Evolutionary conservation across 2,888 invertebrate genomes (phyloP), one percentile per base, ranked within the genome.

Genomic region (Suillia variegata): DNA sequence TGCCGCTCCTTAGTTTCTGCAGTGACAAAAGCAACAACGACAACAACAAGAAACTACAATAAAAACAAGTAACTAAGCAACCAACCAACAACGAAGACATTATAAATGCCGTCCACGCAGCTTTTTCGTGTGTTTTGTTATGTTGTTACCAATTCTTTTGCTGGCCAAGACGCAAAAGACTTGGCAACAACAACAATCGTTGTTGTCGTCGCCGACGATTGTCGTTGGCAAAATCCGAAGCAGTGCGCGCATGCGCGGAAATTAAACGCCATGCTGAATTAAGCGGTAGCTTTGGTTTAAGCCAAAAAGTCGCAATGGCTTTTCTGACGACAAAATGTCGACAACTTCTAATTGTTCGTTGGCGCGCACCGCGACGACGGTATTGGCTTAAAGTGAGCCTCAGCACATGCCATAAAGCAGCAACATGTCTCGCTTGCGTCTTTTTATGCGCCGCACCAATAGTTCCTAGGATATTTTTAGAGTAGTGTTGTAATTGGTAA

Each of bases 51-150:
- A n/a, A n/a, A n/a, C n/a, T n/a, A n/a, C n/a, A n/a, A n/a, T n/a
- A n/a, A n/a, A n/a, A n/a, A n/a, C n/a, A n/a, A n/a, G n/a, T n/a
- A n/a, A n/a, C 18, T n/a, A 2, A 13, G 12, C 22, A 38, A 54
- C 31, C 15, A 20, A 6, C 20, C 21, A 50, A 26, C 45, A 42
- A 15, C 31, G 33, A 17, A 42, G 67, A 70, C 70, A 77, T 78
- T 76, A 77, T 74, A 78, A 78, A 77, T 74, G 71, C 77, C 77
- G 77, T 77, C 77, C 77, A 77, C 77, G 77, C 77, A 78, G 74
- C 74, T 74, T 76, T 66, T 64, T 1, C 13, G 47, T 48, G 5
- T 31, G n/a, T 57, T 22, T 50, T n/a, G 24, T 59, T 58, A n/a
- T n/a, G 18, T 24, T 47, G 59, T 64, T 64, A 2, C 57, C 64